Evolutionary conservation across 2,113 vertebrate genomes (phyloP).

Genomic region (Mirounga angustirostris): DNA sequence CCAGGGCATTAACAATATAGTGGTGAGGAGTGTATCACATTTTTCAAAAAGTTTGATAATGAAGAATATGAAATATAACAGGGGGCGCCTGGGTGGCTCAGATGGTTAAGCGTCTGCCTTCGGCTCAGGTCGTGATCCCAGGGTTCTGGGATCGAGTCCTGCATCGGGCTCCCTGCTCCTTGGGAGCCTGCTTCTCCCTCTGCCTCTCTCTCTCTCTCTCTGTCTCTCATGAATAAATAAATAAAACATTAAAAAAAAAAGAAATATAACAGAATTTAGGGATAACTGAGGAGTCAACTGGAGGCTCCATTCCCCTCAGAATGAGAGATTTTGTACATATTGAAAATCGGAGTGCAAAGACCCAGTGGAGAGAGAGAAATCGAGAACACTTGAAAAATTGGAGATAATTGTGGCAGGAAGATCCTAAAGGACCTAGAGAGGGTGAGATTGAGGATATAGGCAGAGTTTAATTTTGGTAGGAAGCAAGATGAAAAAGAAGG

Average conservation of each 20-base stretch:
- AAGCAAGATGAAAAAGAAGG: neutral
- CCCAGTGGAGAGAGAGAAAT: neutral
- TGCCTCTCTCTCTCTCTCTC: no score
- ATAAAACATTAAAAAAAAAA: no score
- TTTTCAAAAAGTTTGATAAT: conserved; percentile 13
- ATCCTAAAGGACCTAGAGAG: conserved; percentile 6
- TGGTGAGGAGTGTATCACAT: neutral
- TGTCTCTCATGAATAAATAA: no score
- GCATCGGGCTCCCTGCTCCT: no score
- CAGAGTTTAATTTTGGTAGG: neutral
- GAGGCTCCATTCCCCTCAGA: neutral
- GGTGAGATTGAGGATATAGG: neutral
- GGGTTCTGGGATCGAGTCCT: no score
- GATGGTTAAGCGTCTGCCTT: no score
- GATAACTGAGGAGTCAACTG: neutral
- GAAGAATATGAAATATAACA: neutral
- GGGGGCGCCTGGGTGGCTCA: no score
- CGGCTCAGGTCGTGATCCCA: no score
- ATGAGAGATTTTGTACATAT: neutral
- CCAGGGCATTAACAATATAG: neutral
- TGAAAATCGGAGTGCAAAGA: neutral
- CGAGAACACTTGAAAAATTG: neutral
- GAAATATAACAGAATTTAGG: neutral
- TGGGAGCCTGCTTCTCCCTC: no score
- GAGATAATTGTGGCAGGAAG: neutral